Base-by-base conservation (phyloP, 2,113 vertebrate species). In the Eretmochelys imbricata region DNA sequence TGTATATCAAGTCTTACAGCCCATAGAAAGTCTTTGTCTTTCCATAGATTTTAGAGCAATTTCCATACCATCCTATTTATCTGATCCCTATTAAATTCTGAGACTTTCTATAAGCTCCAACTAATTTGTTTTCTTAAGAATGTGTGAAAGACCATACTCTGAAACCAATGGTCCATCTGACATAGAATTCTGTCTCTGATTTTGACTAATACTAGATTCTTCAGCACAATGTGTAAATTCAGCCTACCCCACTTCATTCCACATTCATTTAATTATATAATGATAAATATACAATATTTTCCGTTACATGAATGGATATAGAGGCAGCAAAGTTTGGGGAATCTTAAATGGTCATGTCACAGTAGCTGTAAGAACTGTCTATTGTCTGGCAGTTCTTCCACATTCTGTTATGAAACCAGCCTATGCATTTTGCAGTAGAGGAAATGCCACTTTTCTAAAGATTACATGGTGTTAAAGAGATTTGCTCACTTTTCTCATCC, bases 331-430 rank as follows among this genome's bases (percentile, higher is more conserved):
- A 93, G 84, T 84, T 78, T 85, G 87, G 13, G 4, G 3, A 81
- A 3, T 46, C 79, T 55, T 54, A 89, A 62, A 10, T 83, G 8
- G 10, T 22, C 87, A 13, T 53, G 76, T 29, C 17, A 82, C 87
- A 62, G 17, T 7, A 8, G 29, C 82, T 93, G 82, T 6, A 46
- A 35, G 82, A 29, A 72, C 59, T 2, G 0, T 0, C 1, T 0
- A 5, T 50, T 9, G 10, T 91, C 85, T 89, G 72, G 46, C 2
- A 81, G 10, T 7, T 89, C 54, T 93, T 92, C 51, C 80, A 81
- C 10, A 17, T 83, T 76, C 38, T 82, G 5, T 51, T 25, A 51
- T 17, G 87, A 85, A 88, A n/a, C 10, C 17, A 78, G 11, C 86
- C 81, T 72, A 49, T 82, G 55, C 38, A 24, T 42, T 76, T 46